Evolutionary conservation across 2,113 vertebrate genomes (phyloP).

Genomic region (Deroptyus accipitrinus): DNA sequence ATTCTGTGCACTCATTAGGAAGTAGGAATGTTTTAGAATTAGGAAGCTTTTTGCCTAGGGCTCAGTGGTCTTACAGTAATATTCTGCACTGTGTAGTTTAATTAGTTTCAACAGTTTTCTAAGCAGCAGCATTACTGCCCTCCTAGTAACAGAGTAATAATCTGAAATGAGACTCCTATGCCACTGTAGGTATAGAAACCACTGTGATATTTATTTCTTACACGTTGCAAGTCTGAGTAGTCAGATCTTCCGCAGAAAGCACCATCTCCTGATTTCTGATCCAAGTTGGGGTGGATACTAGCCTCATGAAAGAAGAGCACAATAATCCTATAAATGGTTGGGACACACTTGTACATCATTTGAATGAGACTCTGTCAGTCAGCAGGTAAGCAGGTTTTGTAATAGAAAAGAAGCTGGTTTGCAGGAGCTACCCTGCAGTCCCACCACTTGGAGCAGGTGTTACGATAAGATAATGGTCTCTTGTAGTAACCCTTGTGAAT

Average conservation of each 20-base stretch:
- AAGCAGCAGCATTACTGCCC: background rate
- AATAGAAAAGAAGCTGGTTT: background rate
- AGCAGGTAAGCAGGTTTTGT: slow-evolving; percentile 21
- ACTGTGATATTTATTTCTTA: background rate
- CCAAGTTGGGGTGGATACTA: accelerated
- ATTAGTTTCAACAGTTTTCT: background rate
- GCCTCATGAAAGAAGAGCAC: background rate
- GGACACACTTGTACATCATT: slow-evolving; percentile 27
- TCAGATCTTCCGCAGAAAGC: background rate
- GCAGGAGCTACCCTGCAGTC: slow-evolving; percentile 29
- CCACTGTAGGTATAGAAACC: background rate
- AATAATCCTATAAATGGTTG: background rate
- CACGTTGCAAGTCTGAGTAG: background rate
- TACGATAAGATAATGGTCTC: slow-evolving; percentile 58
- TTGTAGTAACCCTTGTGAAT: slow-evolving; percentile 61
- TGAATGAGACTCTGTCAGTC: slow-evolving; percentile 36
- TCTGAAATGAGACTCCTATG: background rate
- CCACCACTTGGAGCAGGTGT: slow-evolving; percentile 52
- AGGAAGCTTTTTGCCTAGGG: background rate
- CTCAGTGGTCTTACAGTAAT: background rate
- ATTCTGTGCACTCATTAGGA: background rate
- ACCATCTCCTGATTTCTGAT: background rate
- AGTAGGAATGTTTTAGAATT: background rate
- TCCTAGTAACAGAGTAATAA: background rate
- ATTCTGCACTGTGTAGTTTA: background rate